Base-by-base conservation (phyloP, 1,140 invertebrate genomes). In the Lerema accius region DNA sequence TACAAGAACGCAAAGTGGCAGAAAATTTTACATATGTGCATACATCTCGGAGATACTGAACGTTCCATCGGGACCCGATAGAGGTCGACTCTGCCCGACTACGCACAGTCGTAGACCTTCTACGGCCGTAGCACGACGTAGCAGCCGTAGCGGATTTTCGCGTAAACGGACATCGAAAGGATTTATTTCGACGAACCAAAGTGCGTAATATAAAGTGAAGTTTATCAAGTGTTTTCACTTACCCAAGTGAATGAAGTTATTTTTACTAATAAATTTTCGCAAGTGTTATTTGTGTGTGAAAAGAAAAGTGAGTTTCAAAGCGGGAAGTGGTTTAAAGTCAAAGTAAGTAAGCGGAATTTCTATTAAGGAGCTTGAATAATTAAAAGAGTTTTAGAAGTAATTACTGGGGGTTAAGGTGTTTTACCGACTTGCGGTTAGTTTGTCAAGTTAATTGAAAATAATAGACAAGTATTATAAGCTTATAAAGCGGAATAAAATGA, bases 91-190 rank as follows among this genome's bases (percentile, higher is more conserved):
- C 56, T 28, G 40, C 40, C 35, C 17, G 16, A 13, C 43, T 67
- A 68, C 73, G 70, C 65, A 67, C 73, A 76, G 73, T 76, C 73
- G 67, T 73, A 70, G 60, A 45, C 46, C n/a, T 61, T 64, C 70
- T 60, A 66, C 70, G 50, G 42, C 11, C 43, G 67, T 66, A 68
- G 65, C 65, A 37, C 60, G 39, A 76, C 73, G 73, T 71, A 60
- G 56, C 43, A 42, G 4, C 19, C 51, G 51, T 56, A 43, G 51
- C 51, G 49, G 6, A 4, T 35, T 13, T 15, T 55, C 37, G 37
- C 51, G 23, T 13, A 1, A 23, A 10, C 35, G 50, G 32, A 3
- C 9, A 23, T 46, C 43, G 17, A 28, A 48, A 17, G 28, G 11
- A 40, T 40, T 14, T 0, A 3, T 42, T 14, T 9, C 15, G 15